Conservation (phyloP, 1,140 invertebrate species). For the Odontomachus brunneus region DNA sequence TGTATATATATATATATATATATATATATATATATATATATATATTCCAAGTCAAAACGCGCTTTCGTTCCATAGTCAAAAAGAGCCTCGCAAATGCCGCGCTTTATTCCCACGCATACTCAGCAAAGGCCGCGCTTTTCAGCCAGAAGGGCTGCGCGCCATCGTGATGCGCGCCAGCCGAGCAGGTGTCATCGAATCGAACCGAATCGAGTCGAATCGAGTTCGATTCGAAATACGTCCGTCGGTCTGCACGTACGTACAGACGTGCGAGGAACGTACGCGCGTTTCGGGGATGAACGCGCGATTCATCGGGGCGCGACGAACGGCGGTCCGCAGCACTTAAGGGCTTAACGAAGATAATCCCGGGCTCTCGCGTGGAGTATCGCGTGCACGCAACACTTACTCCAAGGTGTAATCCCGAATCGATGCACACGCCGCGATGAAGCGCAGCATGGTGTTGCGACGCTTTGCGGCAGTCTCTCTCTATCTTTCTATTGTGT, state of each 20-base stretch:
- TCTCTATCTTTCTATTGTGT: neutral
- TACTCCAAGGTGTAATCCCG: constrained; percentile 62
- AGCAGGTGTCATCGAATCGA: constrained; percentile 26
- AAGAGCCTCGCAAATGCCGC: constrained; percentile 37
- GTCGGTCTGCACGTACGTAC: too few species aligned
- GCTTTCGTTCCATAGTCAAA: constrained; percentile 53
- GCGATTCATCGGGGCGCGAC: constrained; percentile 29
- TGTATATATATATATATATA: constrained; percentile 25
- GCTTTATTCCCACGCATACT: constrained; percentile 38
- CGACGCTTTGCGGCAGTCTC: neutral
- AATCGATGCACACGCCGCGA: constrained; percentile 47
- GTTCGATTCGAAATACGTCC: constrained; percentile 28
- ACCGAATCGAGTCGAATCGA: constrained; percentile 46
- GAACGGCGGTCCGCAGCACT: constrained; percentile 54
- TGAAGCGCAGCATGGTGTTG: neutral
- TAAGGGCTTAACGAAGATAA: constrained; percentile 61
- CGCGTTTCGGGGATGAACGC: constrained; percentile 28
- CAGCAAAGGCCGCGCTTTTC: constrained; percentile 4
- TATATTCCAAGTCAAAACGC: constrained; percentile 52
- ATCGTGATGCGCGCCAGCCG: constrained; percentile 3
- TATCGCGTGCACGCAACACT: constrained; percentile 53
- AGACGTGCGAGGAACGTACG: neutral
- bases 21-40: constrained; percentile 45
- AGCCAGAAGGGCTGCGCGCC: neutral
- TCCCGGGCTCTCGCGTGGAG: constrained; percentile 53